These are phyloP conservation scores for Mohoua ochrocephala DNA, from an alignment of 2,113 vertebrate genomes.

Conservation along the genomic window DNA sequence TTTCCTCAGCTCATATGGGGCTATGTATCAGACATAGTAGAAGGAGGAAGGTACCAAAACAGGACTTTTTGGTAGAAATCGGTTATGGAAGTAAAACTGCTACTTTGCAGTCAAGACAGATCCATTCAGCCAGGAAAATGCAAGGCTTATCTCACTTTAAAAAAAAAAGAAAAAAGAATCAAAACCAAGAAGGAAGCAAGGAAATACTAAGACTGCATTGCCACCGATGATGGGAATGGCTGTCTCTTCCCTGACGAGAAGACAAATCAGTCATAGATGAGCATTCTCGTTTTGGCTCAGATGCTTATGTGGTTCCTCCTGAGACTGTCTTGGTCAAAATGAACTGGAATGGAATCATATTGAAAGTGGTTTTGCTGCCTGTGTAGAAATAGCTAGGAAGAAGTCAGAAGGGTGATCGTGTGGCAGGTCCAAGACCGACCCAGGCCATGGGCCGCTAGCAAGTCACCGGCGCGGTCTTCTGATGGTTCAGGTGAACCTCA, in stretches of 20 bases:
- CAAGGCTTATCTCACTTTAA: background rate
- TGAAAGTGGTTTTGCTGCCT: background rate
- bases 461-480: accelerated
- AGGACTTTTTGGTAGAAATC: background rate
- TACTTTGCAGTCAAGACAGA: background rate
- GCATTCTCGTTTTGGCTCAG: background rate
- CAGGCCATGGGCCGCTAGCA: accelerated
- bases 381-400: background rate
- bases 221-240: accelerated
- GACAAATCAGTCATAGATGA: background rate
- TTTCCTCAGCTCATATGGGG: background rate
- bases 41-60: background rate
- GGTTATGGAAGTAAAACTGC: background rate
- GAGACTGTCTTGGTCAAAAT: background rate
- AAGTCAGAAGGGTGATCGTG: background rate
- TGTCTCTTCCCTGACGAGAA: background rate
- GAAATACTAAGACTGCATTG: background rate
- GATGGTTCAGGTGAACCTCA: background rate
- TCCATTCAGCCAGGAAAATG: background rate
- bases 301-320: background rate
- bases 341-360: background rate
- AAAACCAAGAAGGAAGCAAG: background rate
- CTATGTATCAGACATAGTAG: background rate
- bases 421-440: background rate
- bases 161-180: accelerated